Conservation (phyloP, 2,888 invertebrate genomes). For the Himalopsyche japonica region DNA sequence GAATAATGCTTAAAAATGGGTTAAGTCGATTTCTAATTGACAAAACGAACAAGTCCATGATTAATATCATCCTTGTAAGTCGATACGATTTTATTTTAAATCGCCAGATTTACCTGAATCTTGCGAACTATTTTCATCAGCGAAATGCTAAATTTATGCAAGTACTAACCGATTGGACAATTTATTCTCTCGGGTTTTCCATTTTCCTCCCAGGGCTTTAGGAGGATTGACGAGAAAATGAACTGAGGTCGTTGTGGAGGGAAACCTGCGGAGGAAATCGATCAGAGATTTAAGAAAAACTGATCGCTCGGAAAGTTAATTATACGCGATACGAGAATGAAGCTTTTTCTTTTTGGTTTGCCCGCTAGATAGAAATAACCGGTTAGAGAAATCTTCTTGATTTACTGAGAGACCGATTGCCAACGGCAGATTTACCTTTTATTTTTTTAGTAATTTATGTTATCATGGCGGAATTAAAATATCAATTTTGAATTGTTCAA, state of each 20-base stretch:
- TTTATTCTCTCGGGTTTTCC: slow-evolving; percentile 34
- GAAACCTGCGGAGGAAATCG: slow-evolving; percentile 17
- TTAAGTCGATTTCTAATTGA: background rate
- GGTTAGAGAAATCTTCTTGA: background rate
- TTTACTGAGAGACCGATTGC: background rate
- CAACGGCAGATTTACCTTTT: background rate
- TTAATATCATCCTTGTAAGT: background rate
- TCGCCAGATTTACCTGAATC: background rate
- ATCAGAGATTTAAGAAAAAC: slow-evolving; percentile 34
- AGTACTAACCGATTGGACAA: slow-evolving; percentile 35
- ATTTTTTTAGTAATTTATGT: too few relatives aligned
- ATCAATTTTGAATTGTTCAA: too few relatives aligned
- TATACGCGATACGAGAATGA: slow-evolving; percentile 5
- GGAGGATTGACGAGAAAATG: slow-evolving; percentile 20
- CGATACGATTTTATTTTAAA: background rate
- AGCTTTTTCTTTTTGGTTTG: background rate
- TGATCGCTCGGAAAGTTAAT: slow-evolving; percentile 36
- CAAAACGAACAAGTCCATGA: background rate
- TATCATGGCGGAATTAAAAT: too few relatives aligned
- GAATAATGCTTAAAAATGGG: too few relatives aligned
- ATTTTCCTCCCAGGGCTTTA: slow-evolving; percentile 13
- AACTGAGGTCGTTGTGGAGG: slow-evolving; percentile 5
- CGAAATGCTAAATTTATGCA: slow-evolving; percentile 26
- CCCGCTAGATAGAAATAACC: background rate
- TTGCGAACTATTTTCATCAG: background rate